Evolutionary conservation across 2,888 invertebrate species (phyloP).

Genomic region (Microchrysa polita): DNA sequence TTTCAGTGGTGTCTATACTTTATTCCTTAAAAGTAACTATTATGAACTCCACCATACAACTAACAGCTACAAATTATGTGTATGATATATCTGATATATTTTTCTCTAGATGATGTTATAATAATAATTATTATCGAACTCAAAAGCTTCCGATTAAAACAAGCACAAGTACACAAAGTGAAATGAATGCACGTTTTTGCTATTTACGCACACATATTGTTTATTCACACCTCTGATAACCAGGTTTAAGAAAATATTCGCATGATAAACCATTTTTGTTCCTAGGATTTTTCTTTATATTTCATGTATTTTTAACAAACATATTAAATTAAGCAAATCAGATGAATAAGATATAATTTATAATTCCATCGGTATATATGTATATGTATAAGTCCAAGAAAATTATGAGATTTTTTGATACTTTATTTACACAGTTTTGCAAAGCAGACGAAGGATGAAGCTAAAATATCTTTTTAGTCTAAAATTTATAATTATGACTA

Average conservation of each 20-base stretch:
- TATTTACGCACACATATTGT: conserved; percentile 1
- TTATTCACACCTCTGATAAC: background rate
- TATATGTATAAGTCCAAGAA: conserved; percentile 29
- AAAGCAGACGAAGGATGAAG: conserved; percentile 3
- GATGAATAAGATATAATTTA: conserved; percentile 18
- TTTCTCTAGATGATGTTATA: too few species aligned
- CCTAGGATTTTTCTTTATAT: background rate
- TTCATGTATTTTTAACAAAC: background rate
- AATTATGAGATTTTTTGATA: background rate
- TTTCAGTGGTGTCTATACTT: too few species aligned
- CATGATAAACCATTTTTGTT: background rate
- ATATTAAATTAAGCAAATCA: conserved; percentile 8
- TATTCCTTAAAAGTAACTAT: too few species aligned
- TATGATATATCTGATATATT: too few species aligned
- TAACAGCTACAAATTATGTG: too few species aligned
- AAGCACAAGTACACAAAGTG: background rate
- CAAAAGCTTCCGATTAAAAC: background rate
- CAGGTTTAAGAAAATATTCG: background rate
- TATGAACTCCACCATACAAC: too few species aligned
- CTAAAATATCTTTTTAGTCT: conserved; percentile 10
- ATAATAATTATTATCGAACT: background rate
- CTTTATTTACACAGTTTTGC: background rate
- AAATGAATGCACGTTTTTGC: background rate
- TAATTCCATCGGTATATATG: background rate
- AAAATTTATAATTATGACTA: conserved; percentile 24